Evolutionary conservation across 1,140 invertebrate species (phyloP).

Genomic region (Tribolium castaneum): DNA sequence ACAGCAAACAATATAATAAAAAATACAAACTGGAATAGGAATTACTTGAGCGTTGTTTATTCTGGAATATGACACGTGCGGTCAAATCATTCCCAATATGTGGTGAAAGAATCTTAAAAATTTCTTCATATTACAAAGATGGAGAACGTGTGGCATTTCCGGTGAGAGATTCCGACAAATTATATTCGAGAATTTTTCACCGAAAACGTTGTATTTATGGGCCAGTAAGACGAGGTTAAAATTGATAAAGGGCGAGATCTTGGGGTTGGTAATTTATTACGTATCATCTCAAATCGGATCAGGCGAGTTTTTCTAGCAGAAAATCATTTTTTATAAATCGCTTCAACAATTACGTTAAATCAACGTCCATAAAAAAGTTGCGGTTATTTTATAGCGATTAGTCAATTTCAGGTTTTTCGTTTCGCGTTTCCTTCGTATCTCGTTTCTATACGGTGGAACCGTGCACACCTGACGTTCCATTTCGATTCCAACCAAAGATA

Average conservation of each 20-base stretch:
- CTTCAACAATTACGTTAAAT: neutral
- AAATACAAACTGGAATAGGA: neutral
- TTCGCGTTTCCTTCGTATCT: neutral
- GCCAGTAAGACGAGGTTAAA: neutral
- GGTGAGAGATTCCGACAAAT: neutral
- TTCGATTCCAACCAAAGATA: slow-evolving; percentile 2
- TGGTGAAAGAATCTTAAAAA: neutral
- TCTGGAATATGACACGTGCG: neutral
- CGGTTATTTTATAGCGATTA: neutral
- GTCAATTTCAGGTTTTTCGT: neutral
- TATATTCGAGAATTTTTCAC: neutral
- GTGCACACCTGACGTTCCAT: neutral
- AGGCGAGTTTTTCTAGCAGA: neutral
- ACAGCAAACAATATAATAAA: neutral
- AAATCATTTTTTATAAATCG: neutral
- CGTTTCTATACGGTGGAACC: neutral
- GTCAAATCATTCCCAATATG: neutral
- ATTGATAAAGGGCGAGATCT: neutral
- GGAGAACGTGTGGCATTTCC: neutral
- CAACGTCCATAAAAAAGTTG: neutral
- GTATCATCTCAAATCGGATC: neutral
- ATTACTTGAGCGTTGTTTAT: neutral
- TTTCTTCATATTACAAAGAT: neutral
- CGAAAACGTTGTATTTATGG: neutral
- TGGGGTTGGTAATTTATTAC: neutral